Evolutionary conservation across 1,140 invertebrate species (phyloP), one percentile per base, ranked within the genome.

Genomic region (Papilio helenus): DNA sequence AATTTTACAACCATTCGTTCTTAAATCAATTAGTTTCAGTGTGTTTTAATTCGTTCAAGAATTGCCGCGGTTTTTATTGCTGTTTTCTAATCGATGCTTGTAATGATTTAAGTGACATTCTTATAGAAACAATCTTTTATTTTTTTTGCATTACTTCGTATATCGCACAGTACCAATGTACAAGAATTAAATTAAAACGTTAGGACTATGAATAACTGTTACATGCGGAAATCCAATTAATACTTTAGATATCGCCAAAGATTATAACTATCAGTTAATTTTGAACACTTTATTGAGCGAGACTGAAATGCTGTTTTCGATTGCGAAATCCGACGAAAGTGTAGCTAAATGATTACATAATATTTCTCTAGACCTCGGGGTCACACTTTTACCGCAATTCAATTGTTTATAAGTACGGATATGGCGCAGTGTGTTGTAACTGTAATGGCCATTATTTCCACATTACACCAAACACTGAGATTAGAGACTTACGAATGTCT

Each of bases 361-460:
- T 61, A 76, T 44, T 77, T 20, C 76, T 26, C 73, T 51, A 76
- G 58, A 74, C 82, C 49, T 79, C 79, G 49, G 58, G 87, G 82
- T 88, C 85, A 86, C 82, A 88, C 80, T 88, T 87, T 84, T 79
- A 81, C 79, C 77, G 72, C 72, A 83, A 82, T 80, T 83, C n/a
- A 79, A 82, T 88, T 84, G 81, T 86, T 85, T 79, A 81, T 84
- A 84, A 88, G 83, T 79, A 82, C 83, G 84, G 77, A 84, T 84
- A 85, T 84, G 80, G 79, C 80, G 80, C 71, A 82, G 76, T 83
- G 46, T 20, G 55, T 72, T 58, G 79, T 82, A 80, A 83, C 77
- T 29, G 55, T 80, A 72, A 77, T 77, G 39, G 72, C 18, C 58
- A 68, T 81, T 71, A 77, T 77, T 68, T 46, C 72, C 72, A 74